Percentiles rank a stretch among this genome's conserved stretches.
Conservation (phyloP, 2,797 vertebrate species). For the Heliangelus exortis region DNA sequence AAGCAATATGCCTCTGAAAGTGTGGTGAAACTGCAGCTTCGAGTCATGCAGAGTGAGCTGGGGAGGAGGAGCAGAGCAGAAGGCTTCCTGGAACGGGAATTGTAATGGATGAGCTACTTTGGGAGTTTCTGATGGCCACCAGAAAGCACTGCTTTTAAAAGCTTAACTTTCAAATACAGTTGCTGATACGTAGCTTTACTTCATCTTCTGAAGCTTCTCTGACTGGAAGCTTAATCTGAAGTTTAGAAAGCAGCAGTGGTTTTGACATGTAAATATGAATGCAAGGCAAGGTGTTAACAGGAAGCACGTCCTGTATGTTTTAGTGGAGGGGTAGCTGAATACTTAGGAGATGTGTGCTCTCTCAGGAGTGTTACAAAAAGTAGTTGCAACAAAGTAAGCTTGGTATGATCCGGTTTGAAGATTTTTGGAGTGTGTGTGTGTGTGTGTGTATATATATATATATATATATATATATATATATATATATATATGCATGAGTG, state of each 20-base stretch:
- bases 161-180: neutral
- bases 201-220: neutral
- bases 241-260: neutral
- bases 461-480: no score
- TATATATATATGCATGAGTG: neutral
- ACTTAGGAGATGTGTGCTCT: accelerated
- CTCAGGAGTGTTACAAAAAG: neutral
- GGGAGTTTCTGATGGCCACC: neutral
- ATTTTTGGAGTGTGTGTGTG: neutral
- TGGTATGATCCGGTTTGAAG: neutral
- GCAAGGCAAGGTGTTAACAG: neutral
- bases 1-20: neutral
- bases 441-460: no score
- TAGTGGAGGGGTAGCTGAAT: neutral
- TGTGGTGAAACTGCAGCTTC: neutral
- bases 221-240: neutral
- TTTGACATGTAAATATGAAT: accelerated
- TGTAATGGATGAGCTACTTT: neutral
- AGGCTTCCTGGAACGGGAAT: neutral
- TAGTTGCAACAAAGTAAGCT: neutral
- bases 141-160: neutral
- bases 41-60: neutral
- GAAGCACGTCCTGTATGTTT: neutral
- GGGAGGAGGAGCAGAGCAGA: neutral
- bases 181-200: neutral